Evolutionary conservation across 2,113 vertebrate species (phyloP).

Genomic region (Hystrix brachyura): DNA sequence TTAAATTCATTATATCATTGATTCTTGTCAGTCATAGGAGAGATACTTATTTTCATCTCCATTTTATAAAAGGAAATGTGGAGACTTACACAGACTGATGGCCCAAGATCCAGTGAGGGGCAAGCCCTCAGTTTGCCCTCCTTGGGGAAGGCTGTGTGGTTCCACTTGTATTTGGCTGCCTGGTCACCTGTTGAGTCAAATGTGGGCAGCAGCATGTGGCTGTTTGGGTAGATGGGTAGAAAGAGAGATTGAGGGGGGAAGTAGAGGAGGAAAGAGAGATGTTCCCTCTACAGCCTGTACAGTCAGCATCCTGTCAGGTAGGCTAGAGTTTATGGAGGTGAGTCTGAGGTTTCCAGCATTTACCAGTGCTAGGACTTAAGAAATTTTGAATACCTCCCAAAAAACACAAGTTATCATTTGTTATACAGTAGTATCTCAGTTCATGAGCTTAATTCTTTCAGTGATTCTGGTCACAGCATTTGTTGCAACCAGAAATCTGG

Average conservation of each 20-base stretch:
- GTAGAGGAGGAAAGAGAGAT: neutral
- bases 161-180: neutral
- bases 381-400: neutral
- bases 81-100: neutral
- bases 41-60: constrained; percentile 19
- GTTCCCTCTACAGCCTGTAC: neutral
- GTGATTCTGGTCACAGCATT: neutral
- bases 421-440: neutral
- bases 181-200: neutral
- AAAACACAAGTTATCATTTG: neutral
- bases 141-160: neutral
- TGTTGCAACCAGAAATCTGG: no score
- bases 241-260: neutral
- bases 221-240: neutral
- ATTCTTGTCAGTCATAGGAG: neutral
- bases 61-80: neutral
- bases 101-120: neutral
- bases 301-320: neutral
- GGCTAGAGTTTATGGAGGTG: neutral
- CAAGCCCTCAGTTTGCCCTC: neutral
- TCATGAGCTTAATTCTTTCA: neutral
- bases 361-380: neutral
- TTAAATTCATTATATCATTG: constrained; percentile 41
- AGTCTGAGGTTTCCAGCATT: neutral
- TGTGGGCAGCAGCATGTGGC: neutral